Conservation (phyloP, 2,888 invertebrate genomes). For the Dilophus febrilis region DNA sequence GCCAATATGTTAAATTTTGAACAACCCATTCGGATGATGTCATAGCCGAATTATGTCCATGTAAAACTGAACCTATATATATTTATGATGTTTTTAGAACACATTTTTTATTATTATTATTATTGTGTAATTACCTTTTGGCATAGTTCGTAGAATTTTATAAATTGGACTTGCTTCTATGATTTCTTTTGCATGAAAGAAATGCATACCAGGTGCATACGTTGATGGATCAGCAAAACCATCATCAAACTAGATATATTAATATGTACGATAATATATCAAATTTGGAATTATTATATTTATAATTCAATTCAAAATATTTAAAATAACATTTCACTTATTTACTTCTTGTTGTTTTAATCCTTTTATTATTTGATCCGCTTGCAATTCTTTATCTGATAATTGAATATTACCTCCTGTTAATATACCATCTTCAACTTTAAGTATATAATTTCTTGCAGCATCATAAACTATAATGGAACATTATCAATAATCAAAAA, state of each 20-base stretch:
- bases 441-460: too few relatives aligned
- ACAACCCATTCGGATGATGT: conserved; percentile 35
- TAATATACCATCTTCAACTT: conserved; percentile 19
- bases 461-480: too few relatives aligned
- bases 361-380: conserved; percentile 21
- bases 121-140: too few relatives aligned
- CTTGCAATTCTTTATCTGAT: conserved; percentile 17
- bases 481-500: too few relatives aligned
- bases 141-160: conserved; percentile 38
- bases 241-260: conserved; percentile 19
- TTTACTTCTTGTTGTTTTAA: conserved; percentile 20
- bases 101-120: too few relatives aligned
- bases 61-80: conserved; percentile 33
- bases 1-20: conserved; percentile 33
- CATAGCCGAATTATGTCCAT: conserved; percentile 35
- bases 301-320: background rate
- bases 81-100: too few relatives aligned
- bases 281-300: too few relatives aligned
- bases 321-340: background rate
- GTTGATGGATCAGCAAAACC: conserved; percentile 24
- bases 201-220: conserved; percentile 39
- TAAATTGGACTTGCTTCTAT: conserved; percentile 40
- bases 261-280: too few relatives aligned
- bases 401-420: conserved; percentile 22
- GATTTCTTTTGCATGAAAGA: conserved; percentile 33